A percentile compares a stretch with the other conserved stretches of the same genome.
These are phyloP conservation scores for Tragopan temminckii DNA, from an alignment of 2,797 vertebrate genomes.

Conservation along the genomic window DNA sequence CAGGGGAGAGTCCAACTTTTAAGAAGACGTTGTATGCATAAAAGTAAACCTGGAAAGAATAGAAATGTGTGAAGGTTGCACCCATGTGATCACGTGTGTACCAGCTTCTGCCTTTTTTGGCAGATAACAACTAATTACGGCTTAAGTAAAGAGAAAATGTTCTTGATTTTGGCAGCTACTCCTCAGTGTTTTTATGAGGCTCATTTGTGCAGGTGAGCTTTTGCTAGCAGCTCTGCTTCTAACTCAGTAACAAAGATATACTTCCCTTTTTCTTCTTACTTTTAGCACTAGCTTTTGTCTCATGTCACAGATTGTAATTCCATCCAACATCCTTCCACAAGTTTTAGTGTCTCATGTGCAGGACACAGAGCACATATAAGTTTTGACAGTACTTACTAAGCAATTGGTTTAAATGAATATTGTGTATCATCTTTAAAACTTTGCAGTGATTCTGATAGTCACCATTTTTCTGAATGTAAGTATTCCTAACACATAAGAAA, in stretches of 20 bases:
- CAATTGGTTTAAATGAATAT: background rate
- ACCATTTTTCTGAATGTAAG: background rate
- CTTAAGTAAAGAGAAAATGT: constrained; percentile 76
- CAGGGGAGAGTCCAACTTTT: constrained; percentile 82
- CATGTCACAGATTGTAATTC: background rate
- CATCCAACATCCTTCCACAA: background rate
- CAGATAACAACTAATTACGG: background rate
- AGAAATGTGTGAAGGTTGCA: background rate
- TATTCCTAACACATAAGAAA: background rate
- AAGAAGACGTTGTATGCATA: constrained; percentile 86
- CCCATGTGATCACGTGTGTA: background rate
- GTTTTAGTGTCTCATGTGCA: background rate
- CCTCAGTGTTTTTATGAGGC: constrained; percentile 55
- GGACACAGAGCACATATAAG: background rate
- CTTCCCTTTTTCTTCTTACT: background rate
- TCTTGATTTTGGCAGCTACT: constrained; percentile 16
- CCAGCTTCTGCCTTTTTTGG: background rate
- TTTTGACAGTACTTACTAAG: background rate
- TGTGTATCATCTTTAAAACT: background rate
- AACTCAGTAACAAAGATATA: background rate
- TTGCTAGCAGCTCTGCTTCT: background rate
- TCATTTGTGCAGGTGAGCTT: background rate
- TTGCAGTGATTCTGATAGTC: background rate
- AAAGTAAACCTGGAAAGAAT: constrained; percentile 83
- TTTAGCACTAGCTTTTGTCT: background rate